Base-by-base conservation (phyloP, 2,113 vertebrate genomes). In the Corythornis vintsioides region DNA sequence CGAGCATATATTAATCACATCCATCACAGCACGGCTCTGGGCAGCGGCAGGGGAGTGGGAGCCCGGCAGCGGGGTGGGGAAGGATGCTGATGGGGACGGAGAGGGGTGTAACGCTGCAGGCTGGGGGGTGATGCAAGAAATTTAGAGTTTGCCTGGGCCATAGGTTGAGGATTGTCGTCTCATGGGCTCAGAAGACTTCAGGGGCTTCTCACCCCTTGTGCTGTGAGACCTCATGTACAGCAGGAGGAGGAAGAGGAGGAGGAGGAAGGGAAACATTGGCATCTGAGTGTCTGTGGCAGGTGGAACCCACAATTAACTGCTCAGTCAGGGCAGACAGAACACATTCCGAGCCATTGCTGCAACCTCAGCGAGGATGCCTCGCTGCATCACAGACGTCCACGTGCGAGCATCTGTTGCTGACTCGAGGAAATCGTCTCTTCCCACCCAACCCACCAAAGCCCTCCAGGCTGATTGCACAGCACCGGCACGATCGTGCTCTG, bases 1-100 rank as follows among this genome's bases (percentile, higher is more conserved):
- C 0, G 0, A 83, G 92, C 91, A 64, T 24, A 77, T 88, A 89
- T 93, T 89, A 89, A 88, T 91, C 92, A 83, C 95, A 92, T 94
- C 89, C 94, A 93, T 95, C 95, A 93, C 3, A 1, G 71, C 9
- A 2, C 1, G 0, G 69, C 86, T 82, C 89, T 19, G 83, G 83
- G 72, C 64, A 35, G 50, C 1, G 4, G 74, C 7, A 1, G n/a
- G 72, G 53, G 45, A 85, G 61, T 35, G 1, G 50, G 60, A 86
- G 50, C 47, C 64, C 57, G 1, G 79, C 42, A 64, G 29, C 1
- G 1, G 89, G 70, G 15, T 13, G 53, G 88, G 81, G 65, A 66
- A 43, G 67, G 76, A 47, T 24, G 33, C 65, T 31, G 70, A 4
- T 15, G 50, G 56, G 45, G 52, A 59, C 21, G 78, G 75, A 24